Evolutionary conservation across 2,113 vertebrate genomes (phyloP).

Genomic region (Todiramphus saurophagus): DNA sequence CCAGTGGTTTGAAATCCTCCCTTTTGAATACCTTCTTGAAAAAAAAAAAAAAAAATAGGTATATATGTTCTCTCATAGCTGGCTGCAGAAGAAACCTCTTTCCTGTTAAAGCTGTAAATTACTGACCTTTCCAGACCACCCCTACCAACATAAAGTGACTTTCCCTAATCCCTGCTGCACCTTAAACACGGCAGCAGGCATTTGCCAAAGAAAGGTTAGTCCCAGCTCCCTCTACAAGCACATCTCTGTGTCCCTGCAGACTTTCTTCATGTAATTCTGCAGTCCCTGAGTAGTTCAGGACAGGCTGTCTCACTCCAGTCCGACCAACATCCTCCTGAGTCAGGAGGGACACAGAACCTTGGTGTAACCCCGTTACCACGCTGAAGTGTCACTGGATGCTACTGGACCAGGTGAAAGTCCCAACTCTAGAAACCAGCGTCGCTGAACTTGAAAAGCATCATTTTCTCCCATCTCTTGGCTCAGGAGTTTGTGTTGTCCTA

Average conservation of each 20-base stretch:
- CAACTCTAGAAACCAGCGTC: neutral
- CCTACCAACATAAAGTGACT: neutral
- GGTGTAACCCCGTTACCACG: accelerated
- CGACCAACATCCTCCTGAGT: neutral
- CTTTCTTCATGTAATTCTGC: accelerated
- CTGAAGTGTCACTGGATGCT: neutral
- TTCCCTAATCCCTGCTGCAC: neutral
- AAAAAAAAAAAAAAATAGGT: neutral
- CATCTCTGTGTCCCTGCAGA: neutral
- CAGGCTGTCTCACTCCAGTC: neutral
- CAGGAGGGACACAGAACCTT: neutral
- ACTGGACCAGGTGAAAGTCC: neutral
- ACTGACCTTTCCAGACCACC: neutral
- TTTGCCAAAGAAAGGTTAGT: neutral
- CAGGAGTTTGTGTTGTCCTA: neutral
- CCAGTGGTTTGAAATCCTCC: neutral
- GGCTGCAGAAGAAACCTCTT: neutral
- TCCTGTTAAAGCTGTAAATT: neutral
- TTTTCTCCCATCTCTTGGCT: neutral
- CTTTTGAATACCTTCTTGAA: neutral
- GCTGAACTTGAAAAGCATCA: neutral
- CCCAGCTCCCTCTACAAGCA: neutral
- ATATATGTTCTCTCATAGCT: neutral
- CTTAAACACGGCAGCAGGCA: neutral
- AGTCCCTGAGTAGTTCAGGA: neutral